These are phyloP conservation scores for Micromesistius poutassou DNA, from an alignment of 2,797 vertebrate species.

Conservation along the genomic window DNA sequence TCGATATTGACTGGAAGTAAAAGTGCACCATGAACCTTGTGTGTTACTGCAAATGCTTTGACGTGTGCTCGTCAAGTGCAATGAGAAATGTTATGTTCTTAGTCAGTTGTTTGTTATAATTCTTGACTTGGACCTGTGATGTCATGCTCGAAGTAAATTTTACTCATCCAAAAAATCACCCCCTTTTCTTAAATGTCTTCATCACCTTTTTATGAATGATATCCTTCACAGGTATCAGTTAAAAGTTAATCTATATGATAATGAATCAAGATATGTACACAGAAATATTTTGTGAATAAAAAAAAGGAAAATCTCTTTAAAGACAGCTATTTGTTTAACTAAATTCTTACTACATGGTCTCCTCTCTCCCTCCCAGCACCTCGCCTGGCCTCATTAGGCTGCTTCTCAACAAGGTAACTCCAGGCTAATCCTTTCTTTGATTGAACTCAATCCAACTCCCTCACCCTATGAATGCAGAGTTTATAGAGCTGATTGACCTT, in stretches of 20 bases:
- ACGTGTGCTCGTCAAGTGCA: not conserved
- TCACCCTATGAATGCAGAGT: not conserved
- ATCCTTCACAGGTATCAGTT: not conserved
- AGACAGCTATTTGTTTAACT: not conserved
- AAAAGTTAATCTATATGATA: not conserved
- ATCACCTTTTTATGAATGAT: not conserved
- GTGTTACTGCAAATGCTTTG: not conserved
- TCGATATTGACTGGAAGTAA: not conserved
- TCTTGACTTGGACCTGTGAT: not conserved
- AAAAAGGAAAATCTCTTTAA: too few relatives aligned
- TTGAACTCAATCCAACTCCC: not conserved
- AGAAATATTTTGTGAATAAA: not conserved
- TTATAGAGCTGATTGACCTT: not conserved
- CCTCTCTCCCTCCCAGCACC: slow-evolving; percentile 63
- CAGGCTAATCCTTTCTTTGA: slow-evolving; percentile 11
- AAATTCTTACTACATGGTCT: not conserved
- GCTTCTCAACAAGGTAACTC: slow-evolving; percentile 71
- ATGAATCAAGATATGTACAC: not conserved
- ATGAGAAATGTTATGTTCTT: not conserved
- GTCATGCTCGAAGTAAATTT: not conserved
- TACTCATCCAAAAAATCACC: not conserved
- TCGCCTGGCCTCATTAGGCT: slow-evolving; percentile 64
- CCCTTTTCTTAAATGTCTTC: not conserved
- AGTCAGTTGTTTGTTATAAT: not conserved
- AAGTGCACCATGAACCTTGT: not conserved